phyloP scores from a whole-genome alignment of 2,113 vertebrate genomes.

The Pseudorectes ferrugineus region DNA sequence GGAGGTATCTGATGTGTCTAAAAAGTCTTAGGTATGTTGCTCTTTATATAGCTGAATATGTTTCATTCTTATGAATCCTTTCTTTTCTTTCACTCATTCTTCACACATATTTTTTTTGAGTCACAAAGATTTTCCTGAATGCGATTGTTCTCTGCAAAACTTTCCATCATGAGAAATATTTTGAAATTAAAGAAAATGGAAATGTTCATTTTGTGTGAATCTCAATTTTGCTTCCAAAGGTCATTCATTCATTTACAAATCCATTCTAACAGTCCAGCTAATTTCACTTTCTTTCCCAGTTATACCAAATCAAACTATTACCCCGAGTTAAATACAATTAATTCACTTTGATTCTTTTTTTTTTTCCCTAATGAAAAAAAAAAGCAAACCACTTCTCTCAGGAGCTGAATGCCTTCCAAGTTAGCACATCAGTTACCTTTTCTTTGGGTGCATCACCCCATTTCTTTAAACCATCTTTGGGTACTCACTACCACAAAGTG shows the following conservation, averaged over 20 bases:
- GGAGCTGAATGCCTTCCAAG: not conserved
- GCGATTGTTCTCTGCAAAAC: not conserved
- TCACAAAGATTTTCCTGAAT: not conserved
- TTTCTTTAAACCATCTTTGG: not conserved
- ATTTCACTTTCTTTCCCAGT: not conserved
- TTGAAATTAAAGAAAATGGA: not conserved
- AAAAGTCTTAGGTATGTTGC: not conserved
- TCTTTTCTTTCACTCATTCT: not conserved
- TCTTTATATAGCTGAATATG: not conserved
- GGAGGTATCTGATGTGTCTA: not conserved
- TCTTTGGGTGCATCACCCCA: not conserved
- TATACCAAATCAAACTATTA: not conserved
- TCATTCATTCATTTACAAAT: not conserved
- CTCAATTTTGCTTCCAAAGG: not conserved
- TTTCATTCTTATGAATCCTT: not conserved
- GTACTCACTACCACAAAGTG: not conserved
- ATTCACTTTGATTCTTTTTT: not conserved
- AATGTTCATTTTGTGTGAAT: not conserved
- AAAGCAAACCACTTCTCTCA: not conserved
- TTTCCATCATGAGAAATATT: not conserved
- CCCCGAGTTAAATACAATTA: not conserved
- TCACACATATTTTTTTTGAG: not conserved
- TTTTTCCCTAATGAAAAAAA: fast-evolving
- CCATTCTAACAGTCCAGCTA: not conserved
- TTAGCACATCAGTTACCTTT: not conserved